Conservation (phyloP, 2,888 invertebrate species). For the Sminthurinus aureus region DNA sequence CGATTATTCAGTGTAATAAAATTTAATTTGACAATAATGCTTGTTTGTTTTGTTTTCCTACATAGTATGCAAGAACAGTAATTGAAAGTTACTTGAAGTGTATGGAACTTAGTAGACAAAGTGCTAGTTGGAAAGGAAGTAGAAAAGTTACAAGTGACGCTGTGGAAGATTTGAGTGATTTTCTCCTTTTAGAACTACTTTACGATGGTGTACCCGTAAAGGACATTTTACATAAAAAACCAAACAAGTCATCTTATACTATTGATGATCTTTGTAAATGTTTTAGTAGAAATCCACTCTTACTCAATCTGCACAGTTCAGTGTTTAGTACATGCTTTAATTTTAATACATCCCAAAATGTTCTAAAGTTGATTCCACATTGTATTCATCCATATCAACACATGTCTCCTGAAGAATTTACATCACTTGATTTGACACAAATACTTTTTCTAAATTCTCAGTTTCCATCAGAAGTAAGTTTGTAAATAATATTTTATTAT, state of each 20-base stretch:
- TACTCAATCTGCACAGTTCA: conserved; percentile 54
- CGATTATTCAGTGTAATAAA: not conserved
- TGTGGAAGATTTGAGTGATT: conserved; percentile 51
- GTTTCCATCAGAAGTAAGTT: conserved; percentile 75
- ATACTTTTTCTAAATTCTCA: conserved; percentile 82
- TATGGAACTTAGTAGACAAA: conserved; percentile 45
- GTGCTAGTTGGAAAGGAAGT: conserved; percentile 45
- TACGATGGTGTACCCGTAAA: conserved; percentile 49
- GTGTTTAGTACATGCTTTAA: conserved; percentile 55
- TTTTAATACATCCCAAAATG: conserved; percentile 50
- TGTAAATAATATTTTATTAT: conserved; percentile 60
- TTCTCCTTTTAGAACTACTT: conserved; percentile 52
- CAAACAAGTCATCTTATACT: conserved; percentile 32
- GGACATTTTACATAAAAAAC: conserved; percentile 46
- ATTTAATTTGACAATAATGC: not conserved
- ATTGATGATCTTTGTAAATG: conserved; percentile 51
- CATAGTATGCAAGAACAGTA: conserved; percentile 54
- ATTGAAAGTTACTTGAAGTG: conserved; percentile 56
- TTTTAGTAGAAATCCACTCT: conserved; percentile 46
- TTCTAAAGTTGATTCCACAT: conserved; percentile 46
- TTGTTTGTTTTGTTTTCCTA: conserved; percentile 25
- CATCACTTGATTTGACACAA: conserved; percentile 73
- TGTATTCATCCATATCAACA: conserved; percentile 25
- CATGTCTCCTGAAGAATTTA: conserved; percentile 38
- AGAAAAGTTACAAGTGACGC: conserved; percentile 46